A percentile compares a stretch with the other conserved stretches of the same genome.
phyloP scores from a whole-genome alignment of 2,888 invertebrate species.

The Metellina segmentata region DNA sequence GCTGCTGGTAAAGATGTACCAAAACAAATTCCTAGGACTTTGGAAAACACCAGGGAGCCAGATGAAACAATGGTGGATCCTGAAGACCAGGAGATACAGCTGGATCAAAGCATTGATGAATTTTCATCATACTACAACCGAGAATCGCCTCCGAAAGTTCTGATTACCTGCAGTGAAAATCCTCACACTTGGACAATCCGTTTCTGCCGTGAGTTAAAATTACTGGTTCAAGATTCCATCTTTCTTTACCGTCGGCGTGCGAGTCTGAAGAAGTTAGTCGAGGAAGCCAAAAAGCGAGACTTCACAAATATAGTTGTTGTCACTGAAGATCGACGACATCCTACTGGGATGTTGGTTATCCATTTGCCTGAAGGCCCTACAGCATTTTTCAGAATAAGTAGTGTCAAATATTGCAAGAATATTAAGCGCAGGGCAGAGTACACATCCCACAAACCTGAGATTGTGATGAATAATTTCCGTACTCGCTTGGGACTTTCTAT shows the following conservation, averaged over 20 bases:
- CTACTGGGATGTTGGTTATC: conserved; percentile 92
- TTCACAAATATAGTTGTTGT: conserved; percentile 95
- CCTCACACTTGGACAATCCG: conserved; percentile 92
- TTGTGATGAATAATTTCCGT: conserved; percentile 96
- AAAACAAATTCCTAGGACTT: conserved; percentile 91
- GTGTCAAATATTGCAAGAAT: conserved; percentile 93
- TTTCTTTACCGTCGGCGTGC: conserved; percentile 93
- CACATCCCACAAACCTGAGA: conserved; percentile 94
- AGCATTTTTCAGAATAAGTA: conserved; percentile 96
- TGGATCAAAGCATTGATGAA: conserved; percentile 89
- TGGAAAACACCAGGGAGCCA: conserved; percentile 93
- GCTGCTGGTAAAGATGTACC: conserved; percentile 81
- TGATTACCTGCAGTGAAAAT: conserved; percentile 97
- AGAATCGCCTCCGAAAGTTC: conserved; percentile 93
- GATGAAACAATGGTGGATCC: conserved; percentile 93
- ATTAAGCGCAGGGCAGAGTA: conserved; percentile 83
- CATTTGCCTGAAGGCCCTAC: conserved; percentile 98
- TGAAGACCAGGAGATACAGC: conserved; percentile 85
- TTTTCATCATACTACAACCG: conserved; percentile 92
- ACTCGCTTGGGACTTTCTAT: conserved; percentile 95
- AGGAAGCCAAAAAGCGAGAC: conserved; percentile 88
- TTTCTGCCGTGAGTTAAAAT: conserved; percentile 94
- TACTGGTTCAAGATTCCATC: conserved; percentile 95
- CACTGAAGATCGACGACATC: conserved; percentile 95
- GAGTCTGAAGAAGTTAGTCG: conserved; percentile 95